These are phyloP conservation scores for Ctenopoma multispine DNA, from an alignment of 2,797 vertebrate species.

Conservation along the genomic window DNA sequence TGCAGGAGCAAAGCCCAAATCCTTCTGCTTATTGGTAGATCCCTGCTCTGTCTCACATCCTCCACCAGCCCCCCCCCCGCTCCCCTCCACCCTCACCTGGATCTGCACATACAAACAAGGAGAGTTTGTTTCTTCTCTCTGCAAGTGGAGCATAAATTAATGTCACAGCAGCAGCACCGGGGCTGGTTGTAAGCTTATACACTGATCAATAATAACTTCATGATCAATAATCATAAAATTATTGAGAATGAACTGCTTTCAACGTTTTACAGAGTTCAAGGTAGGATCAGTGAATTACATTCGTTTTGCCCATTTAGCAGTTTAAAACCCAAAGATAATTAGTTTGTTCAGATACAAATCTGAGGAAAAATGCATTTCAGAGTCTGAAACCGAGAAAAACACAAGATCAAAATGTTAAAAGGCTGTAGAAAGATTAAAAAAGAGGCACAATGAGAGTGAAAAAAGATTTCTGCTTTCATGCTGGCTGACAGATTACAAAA, in stretches of 20 bases:
- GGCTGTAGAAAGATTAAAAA: too few species aligned
- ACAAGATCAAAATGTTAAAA: too few species aligned
- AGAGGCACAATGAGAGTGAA: too few species aligned
- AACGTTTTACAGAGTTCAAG: too few species aligned
- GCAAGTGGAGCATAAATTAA: background rate
- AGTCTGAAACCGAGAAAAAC: too few species aligned
- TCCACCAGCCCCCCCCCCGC: background rate
- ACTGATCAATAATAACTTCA: too few species aligned
- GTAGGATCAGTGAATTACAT: too few species aligned
- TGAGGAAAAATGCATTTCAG: too few species aligned
- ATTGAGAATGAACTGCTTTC: too few species aligned
- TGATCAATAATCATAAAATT: too few species aligned
- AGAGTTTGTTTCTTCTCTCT: background rate
- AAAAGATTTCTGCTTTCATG: too few species aligned
- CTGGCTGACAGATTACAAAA: background rate
- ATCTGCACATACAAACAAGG: slow-evolving; percentile 11
- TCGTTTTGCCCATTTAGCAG: background rate
- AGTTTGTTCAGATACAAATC: too few species aligned
- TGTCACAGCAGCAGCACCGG: background rate
- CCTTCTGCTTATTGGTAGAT: slow-evolving; percentile 25
- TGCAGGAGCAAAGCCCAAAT: slow-evolving; percentile 27
- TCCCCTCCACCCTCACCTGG: slow-evolving; percentile 12
- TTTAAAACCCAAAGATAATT: background rate
- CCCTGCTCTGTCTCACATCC: background rate
- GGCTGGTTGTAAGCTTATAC: background rate